A percentile compares a stretch with the other conserved stretches of the same genome.
Conservation (phyloP, 2,797 vertebrate species). For the Perodicticus potto region DNA sequence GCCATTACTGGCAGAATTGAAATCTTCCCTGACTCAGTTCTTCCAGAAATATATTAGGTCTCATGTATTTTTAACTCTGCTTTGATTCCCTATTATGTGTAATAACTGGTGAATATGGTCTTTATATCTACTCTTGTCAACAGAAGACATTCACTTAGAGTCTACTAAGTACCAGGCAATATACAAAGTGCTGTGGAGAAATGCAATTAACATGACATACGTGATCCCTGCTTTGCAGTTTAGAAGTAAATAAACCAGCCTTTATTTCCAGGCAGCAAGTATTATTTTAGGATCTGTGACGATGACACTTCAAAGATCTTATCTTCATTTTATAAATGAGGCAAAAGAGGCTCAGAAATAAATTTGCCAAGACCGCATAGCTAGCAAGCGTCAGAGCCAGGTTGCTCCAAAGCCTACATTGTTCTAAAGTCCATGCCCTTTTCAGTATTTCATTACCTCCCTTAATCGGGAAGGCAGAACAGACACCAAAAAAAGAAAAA, state of each 20-base stretch:
- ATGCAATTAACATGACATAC: neutral
- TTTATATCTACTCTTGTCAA: neutral
- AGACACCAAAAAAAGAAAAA: neutral
- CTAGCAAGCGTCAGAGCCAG: neutral
- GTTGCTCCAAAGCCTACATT: neutral
- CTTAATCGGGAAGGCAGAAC: neutral
- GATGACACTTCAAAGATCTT: neutral
- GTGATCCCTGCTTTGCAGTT: neutral
- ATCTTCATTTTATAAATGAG: constrained; percentile 8
- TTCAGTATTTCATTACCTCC: neutral
- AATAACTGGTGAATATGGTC: neutral
- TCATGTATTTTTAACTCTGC: neutral
- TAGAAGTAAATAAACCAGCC: neutral
- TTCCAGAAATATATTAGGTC: neutral
- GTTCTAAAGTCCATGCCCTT: neutral
- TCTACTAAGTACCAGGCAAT: neutral
- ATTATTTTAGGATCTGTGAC: constrained; percentile 8
- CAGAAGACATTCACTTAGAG: neutral
- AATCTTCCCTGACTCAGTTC: neutral
- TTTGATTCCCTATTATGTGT: neutral
- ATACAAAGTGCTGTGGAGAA: neutral
- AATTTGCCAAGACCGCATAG: neutral
- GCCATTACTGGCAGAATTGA: neutral
- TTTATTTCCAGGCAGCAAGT: neutral
- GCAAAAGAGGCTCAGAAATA: neutral